A percentile compares a stretch with the other conserved stretches of the same genome.
phyloP scores from a whole-genome alignment of 2,888 invertebrate species.

The Drosophila subquinaria region DNA sequence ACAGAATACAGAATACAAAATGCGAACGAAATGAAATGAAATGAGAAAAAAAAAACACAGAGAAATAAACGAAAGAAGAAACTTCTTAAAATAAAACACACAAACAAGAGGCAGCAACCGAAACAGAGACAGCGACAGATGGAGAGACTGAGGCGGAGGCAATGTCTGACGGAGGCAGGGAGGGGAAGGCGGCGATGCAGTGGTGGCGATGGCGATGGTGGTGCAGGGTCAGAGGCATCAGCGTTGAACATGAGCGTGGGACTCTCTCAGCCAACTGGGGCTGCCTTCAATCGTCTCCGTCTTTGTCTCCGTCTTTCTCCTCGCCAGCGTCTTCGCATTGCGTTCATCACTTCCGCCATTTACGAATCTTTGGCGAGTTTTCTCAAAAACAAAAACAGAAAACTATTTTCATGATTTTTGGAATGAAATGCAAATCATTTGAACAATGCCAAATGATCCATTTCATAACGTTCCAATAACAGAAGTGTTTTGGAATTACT shows the following conservation, averaged over 20 bases:
- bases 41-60: constrained; percentile 21
- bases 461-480: constrained; percentile 35
- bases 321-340: constrained; percentile 38
- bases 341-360: constrained; percentile 77
- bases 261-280: constrained; percentile 35
- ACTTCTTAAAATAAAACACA: constrained; percentile 77
- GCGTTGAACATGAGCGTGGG: constrained; percentile 48
- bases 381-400: constrained; percentile 29
- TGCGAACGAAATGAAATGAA: constrained; percentile 5
- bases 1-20: constrained; percentile 34
- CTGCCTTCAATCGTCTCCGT: constrained; percentile 29
- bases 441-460: constrained; percentile 46
- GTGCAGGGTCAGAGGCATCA: constrained; percentile 49
- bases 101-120: constrained; percentile 28
- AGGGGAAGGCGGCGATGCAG: neutral
- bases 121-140: constrained; percentile 27
- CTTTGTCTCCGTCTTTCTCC: constrained; percentile 21
- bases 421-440: constrained; percentile 26
- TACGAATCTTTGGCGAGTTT: constrained; percentile 58
- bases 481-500: neutral
- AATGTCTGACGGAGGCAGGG: constrained; percentile 2
- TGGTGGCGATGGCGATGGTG: neutral
- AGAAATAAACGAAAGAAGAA: constrained; percentile 39
- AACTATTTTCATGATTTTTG: constrained; percentile 62
- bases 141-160: neutral